Evolutionary conservation across 2,888 invertebrate species (phyloP), one percentile per base, ranked within the genome.

Genomic region (Erannis defoliaria): DNA sequence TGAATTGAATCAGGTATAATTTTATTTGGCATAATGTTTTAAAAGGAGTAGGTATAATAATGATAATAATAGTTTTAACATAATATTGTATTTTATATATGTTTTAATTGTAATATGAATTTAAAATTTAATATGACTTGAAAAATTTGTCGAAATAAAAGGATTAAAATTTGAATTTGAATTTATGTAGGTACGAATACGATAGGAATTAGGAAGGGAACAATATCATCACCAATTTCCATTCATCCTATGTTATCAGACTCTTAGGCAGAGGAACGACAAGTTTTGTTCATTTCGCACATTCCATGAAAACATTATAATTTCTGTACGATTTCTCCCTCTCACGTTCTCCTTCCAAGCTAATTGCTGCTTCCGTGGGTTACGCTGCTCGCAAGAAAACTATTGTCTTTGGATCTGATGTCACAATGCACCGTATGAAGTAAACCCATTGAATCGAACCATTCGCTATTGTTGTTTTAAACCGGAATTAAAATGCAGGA

Each of bases 281-380:
- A 43, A 43, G 19, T 19, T 40, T 40, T 40, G 18, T 14, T 37
- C n/a, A 12, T 6, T 16, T 43, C 21, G 1, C 35, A 6, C 5
- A 31, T 55, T 48, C 18, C 49, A n/a, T 38, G 35, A n/a, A 42
- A 16, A 23, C n/a, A 46, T 26, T 8, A 45, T 19, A 49, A 43
- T 2, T 42, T 10, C 12, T 10, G 1, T 9, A 49, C 14, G 51
- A 35, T 71, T 66, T 65, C 64, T 50, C 43, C 56, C 38, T 77
- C 78, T 54, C 77, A 78, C 76, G 74, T 66, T 66, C 51, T 38
- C 56, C 67, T 66, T 73, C 75, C 70, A 68, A 55, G 64, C 55
- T 55, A 66, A 60, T 63, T 51, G 61, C 51, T 29, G 33, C 65
- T 77, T 77, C 73, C 68, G 68, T 42, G 65, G 62, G 67, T 48